These are phyloP conservation scores for Melanotaenia parkinsoni DNA, from an alignment of 2,797 vertebrate species.

Conservation along the genomic window DNA sequence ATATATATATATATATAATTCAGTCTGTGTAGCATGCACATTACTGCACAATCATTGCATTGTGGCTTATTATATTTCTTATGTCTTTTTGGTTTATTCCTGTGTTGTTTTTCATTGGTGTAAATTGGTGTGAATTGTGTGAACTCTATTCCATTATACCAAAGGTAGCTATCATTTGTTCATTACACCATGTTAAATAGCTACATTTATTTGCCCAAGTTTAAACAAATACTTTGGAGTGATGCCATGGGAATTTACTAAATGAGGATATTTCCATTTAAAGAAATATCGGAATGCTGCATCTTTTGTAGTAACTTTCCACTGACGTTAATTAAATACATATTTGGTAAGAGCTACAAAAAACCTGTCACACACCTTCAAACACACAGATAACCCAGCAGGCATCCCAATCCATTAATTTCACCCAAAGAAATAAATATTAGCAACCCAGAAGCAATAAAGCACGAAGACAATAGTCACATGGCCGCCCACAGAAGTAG, in stretches of 20 bases:
- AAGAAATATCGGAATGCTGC: neutral
- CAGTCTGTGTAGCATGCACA: too few relatives aligned
- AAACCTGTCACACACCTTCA: neutral
- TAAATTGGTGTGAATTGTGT: neutral
- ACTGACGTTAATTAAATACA: neutral
- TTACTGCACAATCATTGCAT: too few relatives aligned
- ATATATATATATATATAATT: too few relatives aligned
- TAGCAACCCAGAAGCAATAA: neutral
- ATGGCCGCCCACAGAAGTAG: neutral
- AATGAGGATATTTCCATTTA: neutral
- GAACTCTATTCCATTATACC: neutral
- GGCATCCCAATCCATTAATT: neutral
- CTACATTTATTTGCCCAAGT: neutral
- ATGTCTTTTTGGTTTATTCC: too few relatives aligned
- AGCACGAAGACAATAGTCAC: neutral
- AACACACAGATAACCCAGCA: neutral
- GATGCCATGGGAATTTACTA: neutral
- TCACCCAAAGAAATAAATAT: conserved; percentile 1
- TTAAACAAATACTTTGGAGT: neutral
- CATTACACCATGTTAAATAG: neutral
- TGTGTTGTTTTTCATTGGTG: too few relatives aligned
- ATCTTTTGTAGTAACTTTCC: neutral
- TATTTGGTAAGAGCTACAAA: neutral
- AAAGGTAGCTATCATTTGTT: neutral
- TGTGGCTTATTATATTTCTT: too few relatives aligned